phyloP scores from a whole-genome alignment of 2,888 invertebrate species.

The Dugesia japonica region DNA sequence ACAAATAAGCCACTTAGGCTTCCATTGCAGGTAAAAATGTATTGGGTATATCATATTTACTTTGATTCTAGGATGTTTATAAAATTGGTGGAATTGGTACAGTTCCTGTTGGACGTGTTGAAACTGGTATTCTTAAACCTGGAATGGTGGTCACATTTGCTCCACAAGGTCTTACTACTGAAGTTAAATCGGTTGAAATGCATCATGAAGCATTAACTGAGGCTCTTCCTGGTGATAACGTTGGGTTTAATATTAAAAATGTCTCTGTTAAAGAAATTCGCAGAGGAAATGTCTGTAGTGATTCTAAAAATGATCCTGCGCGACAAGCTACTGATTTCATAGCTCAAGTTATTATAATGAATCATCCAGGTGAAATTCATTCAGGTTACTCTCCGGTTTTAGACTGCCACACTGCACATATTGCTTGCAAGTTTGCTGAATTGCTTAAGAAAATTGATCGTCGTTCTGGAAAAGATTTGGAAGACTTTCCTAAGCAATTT shows the following conservation, averaged over 20 bases:
- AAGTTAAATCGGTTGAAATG: conserved; percentile 99
- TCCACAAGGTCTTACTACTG: conserved; percentile 85
- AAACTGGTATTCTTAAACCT: conserved; percentile 66
- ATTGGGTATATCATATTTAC: conserved; percentile 86
- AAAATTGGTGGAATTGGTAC: conserved; percentile 98
- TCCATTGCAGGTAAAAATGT: conserved; percentile 67
- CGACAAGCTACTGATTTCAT: conserved; percentile 50
- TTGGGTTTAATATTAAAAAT: conserved; percentile 99
- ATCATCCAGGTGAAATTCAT: conserved; percentile 96
- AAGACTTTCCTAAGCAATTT: conserved; percentile 67
- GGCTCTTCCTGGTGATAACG: conserved; percentile 94
- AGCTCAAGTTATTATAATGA: conserved; percentile 73
- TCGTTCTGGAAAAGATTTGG: conserved; percentile 67
- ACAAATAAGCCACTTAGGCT: conserved; percentile 93
- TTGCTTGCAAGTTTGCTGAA: conserved; percentile 97
- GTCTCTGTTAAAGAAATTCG: conserved; percentile 97
- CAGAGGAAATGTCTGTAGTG: conserved; percentile 94
- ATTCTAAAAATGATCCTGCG: conserved; percentile 89
- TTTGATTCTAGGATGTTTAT: conserved; percentile 97
- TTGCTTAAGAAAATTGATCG: conserved; percentile 95
- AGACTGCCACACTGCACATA: conserved; percentile 92
- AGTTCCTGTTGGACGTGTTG: conserved; percentile 97
- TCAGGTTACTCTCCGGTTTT: conserved; percentile 96
- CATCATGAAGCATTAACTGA: conserved; percentile 92
- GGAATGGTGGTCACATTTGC: conserved; percentile 77